Evolutionary conservation across 2,113 vertebrate species (phyloP), one percentile per base, ranked within the genome.

Genomic region (Sakesphorus luctuosus): DNA sequence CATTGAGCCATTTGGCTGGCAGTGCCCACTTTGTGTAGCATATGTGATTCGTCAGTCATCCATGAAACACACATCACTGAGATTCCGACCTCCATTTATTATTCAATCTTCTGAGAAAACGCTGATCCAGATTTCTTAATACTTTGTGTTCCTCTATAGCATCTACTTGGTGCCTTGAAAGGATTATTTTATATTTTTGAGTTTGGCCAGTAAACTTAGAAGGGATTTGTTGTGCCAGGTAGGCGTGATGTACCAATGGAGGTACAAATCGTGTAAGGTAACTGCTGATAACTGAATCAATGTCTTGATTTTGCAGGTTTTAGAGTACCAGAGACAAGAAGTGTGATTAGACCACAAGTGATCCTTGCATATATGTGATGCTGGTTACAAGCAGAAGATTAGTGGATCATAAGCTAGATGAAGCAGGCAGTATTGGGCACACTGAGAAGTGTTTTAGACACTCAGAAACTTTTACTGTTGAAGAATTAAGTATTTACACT

Each of bases 1-100:
- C 92, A 50, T 67, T 73, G 83, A 94, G 75, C 68, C 49, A 46
- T 85, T 97, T 94, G 96, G 93, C 84, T 94, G 61, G 79, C 88
- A 85, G 89, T 89, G 85, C 91, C 92, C 72, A 68, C 82, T 92
- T 91, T 85, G 58, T 62, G 77, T 36, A 62, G 50, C 79, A 26
- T 80, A 83, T 95, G 62, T 88, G 89, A 89, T 90, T 96, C 96
- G 91, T 72, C 77, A 95, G 11, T 95, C 95, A 69, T 47, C 43
- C 91, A 59, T 74, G 63, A 93, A 96, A 93, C 62, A 61, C 75
- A 33, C 75, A 80, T 92, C 92, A 46, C 83, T 17, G 66, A 86
- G 72, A 90, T 80, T 52, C 88, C 6, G 2, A 86, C 90, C 92
- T 83, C 82, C 58, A 6, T 53, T 94, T 91, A 85, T 79, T 86